These are phyloP conservation scores for Caenorhabditis brenneri DNA, from an alignment of 1,140 invertebrate genomes.

Conservation along the genomic window DNA sequence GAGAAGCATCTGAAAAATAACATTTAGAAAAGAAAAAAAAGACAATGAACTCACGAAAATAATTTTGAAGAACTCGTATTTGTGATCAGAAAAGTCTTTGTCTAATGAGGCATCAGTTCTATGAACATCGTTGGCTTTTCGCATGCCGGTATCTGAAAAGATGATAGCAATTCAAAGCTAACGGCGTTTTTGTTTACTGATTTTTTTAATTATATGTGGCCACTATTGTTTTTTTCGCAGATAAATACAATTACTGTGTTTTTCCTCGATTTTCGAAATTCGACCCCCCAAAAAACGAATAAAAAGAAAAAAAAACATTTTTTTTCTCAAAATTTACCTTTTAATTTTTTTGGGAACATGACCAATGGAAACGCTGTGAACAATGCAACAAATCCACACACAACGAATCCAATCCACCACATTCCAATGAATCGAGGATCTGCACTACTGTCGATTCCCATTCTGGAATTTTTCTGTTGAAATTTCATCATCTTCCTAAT, in stretches of 20 bases:
- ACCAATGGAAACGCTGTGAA: constrained; percentile 28
- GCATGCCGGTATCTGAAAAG: constrained; percentile 39
- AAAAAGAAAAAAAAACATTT: too few relatives aligned
- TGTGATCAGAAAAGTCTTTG: constrained; percentile 45
- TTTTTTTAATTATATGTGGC: too few relatives aligned
- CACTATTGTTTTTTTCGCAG: too few relatives aligned
- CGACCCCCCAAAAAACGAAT: too few relatives aligned
- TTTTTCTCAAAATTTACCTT: too few relatives aligned
- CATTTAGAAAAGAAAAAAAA: background rate
- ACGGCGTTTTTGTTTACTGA: too few relatives aligned
- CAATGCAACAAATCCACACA: constrained; percentile 35
- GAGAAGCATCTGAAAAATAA: constrained; percentile 38
- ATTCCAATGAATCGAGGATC: constrained; percentile 49
- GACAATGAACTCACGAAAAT: constrained; percentile 15
- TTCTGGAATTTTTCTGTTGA: background rate
- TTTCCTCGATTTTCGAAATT: too few relatives aligned
- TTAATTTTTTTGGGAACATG: constrained; percentile 45
- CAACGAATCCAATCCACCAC: constrained; percentile 51
- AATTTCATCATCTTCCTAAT: background rate
- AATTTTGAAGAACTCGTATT: constrained; percentile 48
- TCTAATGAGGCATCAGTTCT: constrained; percentile 37
- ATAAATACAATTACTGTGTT: too few relatives aligned
- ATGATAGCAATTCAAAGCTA: too few relatives aligned
- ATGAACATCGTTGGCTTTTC: constrained; percentile 44
- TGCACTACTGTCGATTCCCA: constrained; percentile 32